Conservation (phyloP, 2,888 invertebrate species). For the Campopleginae sp. region DNA sequence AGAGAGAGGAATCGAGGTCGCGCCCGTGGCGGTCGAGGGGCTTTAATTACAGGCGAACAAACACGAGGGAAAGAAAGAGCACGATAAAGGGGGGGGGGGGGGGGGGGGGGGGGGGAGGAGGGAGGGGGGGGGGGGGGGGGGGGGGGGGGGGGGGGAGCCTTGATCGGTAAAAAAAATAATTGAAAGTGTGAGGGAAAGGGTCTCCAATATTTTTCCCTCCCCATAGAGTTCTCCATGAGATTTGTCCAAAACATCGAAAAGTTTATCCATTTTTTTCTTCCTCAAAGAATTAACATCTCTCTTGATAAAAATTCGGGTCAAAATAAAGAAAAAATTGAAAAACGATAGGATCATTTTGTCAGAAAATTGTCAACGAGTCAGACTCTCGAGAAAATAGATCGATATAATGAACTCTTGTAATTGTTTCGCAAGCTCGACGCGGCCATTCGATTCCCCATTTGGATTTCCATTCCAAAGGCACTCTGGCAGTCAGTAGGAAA, state of each 20-base stretch:
- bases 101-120: slow-evolving; percentile 49
- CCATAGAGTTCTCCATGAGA: neutral
- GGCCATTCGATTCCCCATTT: neutral
- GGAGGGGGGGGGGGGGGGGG: slow-evolving; percentile 50
- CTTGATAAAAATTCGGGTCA: neutral
- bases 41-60: slow-evolving; percentile 77
- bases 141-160: slow-evolving; percentile 49
- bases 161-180: too few species aligned
- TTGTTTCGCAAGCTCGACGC: neutral
- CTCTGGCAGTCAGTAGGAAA: neutral
- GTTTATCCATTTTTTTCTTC: neutral
- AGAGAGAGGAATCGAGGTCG: slow-evolving; percentile 72
- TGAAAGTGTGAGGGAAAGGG: slow-evolving; percentile 52
- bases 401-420: neutral
- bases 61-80: slow-evolving; percentile 59
- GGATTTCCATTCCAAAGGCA: neutral
- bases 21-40: slow-evolving; percentile 70
- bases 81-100: slow-evolving; percentile 45
- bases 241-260: neutral
- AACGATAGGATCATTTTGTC: too few species aligned
- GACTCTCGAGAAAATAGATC: neutral
- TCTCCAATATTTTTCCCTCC: neutral
- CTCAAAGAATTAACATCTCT: neutral
- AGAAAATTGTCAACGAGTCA: neutral
- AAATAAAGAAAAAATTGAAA: neutral